These are phyloP conservation scores for Papilio polytes DNA, from an alignment of 1,140 invertebrate species.

Conservation along the genomic window DNA sequence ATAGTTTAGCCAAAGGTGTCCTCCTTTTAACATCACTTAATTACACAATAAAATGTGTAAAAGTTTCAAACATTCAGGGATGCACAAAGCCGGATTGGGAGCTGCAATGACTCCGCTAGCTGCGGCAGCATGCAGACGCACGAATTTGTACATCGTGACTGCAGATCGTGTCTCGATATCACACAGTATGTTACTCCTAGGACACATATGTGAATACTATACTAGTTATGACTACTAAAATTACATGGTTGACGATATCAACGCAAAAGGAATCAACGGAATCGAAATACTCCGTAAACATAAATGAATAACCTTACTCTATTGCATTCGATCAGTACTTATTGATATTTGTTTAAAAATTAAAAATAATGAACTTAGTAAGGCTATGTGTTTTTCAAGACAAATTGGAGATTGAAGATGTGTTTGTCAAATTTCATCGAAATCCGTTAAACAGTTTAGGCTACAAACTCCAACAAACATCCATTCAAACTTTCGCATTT, in stretches of 20 bases:
- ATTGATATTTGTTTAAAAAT: too few species aligned
- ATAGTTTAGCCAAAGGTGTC: too few species aligned
- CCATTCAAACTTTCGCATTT: too few species aligned
- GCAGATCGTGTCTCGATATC: slow-evolving; percentile 27
- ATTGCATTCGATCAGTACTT: too few species aligned
- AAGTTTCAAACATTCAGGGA: background rate
- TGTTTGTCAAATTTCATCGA: too few species aligned
- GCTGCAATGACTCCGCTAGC: background rate
- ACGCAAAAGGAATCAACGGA: background rate
- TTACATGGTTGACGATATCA: background rate
- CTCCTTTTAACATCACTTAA: background rate
- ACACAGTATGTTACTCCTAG: background rate
- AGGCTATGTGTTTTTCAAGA: too few species aligned
- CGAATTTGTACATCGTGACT: slow-evolving; percentile 34
- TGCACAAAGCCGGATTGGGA: background rate
- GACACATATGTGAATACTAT: slow-evolving; percentile 2
- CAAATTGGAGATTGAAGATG: too few species aligned
- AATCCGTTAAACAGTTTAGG: too few species aligned
- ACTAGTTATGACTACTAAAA: background rate
- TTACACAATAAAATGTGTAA: slow-evolving; percentile 25
- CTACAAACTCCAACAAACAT: too few species aligned
- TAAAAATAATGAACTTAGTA: too few species aligned
- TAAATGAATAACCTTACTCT: too few species aligned
- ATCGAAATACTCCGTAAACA: background rate
- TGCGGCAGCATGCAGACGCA: background rate